phyloP scores from a whole-genome alignment of 2,888 invertebrate genomes.

The Halictus ligatus region DNA sequence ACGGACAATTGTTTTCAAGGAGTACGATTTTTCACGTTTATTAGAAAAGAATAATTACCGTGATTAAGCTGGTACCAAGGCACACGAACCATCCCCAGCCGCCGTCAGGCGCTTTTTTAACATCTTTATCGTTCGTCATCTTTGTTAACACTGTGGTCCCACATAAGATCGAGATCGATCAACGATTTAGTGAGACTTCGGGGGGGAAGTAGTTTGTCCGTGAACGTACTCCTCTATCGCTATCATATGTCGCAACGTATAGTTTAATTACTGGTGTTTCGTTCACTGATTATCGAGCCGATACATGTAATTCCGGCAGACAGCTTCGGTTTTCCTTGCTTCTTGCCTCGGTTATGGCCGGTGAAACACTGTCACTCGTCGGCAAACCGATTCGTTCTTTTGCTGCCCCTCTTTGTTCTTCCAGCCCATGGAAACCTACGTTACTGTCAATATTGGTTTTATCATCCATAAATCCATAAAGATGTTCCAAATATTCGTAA shows the following conservation, averaged over 20 bases:
- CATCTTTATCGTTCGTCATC: slow-evolving; percentile 34
- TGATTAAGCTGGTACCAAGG: slow-evolving; percentile 92
- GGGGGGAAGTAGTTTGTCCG: neutral
- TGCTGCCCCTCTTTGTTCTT: slow-evolving; percentile 28
- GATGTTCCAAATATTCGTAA: neutral
- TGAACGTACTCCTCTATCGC: slow-evolving; percentile 15
- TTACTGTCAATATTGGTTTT: neutral
- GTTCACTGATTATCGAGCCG: slow-evolving; percentile 45
- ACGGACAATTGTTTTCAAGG: neutral
- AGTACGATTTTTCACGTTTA: neutral
- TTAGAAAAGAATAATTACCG: slow-evolving; percentile 87
- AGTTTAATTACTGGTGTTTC: slow-evolving; percentile 40
- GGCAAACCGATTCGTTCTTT: slow-evolving; percentile 32
- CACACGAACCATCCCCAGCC: slow-evolving; percentile 96
- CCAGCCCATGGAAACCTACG: slow-evolving; percentile 48
- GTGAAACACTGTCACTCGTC: slow-evolving; percentile 15
- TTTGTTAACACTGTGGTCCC: neutral
- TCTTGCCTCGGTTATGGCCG: slow-evolving; percentile 28
- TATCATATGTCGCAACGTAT: slow-evolving; percentile 40
- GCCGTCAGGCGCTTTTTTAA: slow-evolving; percentile 89
- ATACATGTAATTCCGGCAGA: slow-evolving; percentile 27
- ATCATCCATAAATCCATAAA: neutral
- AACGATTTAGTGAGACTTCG: neutral
- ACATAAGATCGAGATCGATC: slow-evolving; percentile 26
- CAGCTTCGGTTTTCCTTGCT: slow-evolving; percentile 46